These are phyloP conservation scores for Cerastis rubricosa DNA, from an alignment of 2,888 invertebrate genomes.

Conservation along the genomic window DNA sequence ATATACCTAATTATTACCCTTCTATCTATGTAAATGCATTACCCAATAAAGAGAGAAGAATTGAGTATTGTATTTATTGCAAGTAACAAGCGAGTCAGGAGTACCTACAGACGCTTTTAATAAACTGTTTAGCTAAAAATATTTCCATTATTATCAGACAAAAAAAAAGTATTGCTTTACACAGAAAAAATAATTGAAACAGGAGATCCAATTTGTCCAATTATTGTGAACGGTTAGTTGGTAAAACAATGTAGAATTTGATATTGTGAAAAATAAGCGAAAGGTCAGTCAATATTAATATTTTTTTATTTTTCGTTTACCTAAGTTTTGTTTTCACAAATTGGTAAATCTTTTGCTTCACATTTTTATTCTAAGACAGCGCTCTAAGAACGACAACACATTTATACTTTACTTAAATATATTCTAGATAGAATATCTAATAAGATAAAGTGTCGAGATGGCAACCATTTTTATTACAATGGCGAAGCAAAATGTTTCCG, in stretches of 20 bases:
- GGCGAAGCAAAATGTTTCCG: slow-evolving; percentile 21
- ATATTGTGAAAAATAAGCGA: slow-evolving; percentile 31
- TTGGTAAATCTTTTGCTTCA: neutral
- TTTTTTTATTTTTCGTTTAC: neutral
- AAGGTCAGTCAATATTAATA: neutral
- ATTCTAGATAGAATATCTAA: slow-evolving; percentile 3
- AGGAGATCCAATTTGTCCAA: slow-evolving; percentile 58
- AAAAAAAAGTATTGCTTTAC: slow-evolving; percentile 16
- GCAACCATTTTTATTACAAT: slow-evolving; percentile 15
- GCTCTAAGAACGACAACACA: neutral
- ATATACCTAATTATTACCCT: too few species aligned
- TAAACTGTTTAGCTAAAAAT: slow-evolving; percentile 18
- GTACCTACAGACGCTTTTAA: neutral
- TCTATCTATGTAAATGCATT: too few species aligned
- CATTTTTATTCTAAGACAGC: neutral
- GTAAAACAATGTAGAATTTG: slow-evolving; percentile 20
- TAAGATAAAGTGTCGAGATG: slow-evolving; percentile 13
- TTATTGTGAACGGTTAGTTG: slow-evolving; percentile 45
- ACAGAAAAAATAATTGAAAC: slow-evolving; percentile 52
- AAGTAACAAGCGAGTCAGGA: neutral
- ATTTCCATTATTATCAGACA: slow-evolving; percentile 19
- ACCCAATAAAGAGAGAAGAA: too few species aligned
- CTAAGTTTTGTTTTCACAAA: neutral
- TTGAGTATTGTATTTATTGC: too few species aligned
- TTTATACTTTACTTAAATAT: neutral